Evolutionary conservation across 2,888 invertebrate genomes (phyloP), one percentile per base, ranked within the genome.

Genomic region (Chorisops tibialis): DNA sequence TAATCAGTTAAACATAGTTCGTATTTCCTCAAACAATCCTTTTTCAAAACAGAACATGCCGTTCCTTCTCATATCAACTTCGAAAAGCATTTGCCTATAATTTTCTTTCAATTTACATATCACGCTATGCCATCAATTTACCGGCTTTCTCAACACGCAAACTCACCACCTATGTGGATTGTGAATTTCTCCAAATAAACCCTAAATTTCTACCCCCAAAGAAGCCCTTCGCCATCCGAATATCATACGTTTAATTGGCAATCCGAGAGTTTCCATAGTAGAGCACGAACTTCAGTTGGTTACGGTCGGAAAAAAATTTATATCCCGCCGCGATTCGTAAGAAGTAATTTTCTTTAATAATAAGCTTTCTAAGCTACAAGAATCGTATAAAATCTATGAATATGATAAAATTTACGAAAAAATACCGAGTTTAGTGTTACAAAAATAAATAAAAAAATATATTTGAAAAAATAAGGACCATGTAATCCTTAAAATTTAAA

Each of bases 251-350:
- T 61, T 61, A 45, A 51, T 61, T 61, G 47, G 51, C 41, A 45
- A 61, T 41, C 52, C 38, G 52, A 47, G 37, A 22, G 39, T 12
- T 70, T 72, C 71, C 72, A 71, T 73, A 77, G 77, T 77, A 75
- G 73, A 74, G 73, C 76, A 74, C 77, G 74, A 77, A 75, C 77
- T 72, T 73, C 74, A 73, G 74, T 72, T 74, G 77, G 71, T 74
- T 73, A 73, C 76, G 77, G 77, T 77, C 74, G 77, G 72, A 74
- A 61, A 56, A 52, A 37, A 22, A 38, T 61, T 47, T 12, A 59
- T 14, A 59, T 47, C 49, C 38, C 1, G 48, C 24, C 59, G 59
- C 43, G 41, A 12, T 47, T 61, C 54, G 47, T 45, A 38, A 52
- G 45, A 52, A 61, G 30, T 30, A n/a, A n/a, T 30, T 30, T 30